A percentile compares a stretch with the other conserved stretches of the same genome.
phyloP scores from a whole-genome alignment of 1,140 invertebrate genomes.

The Zaprionus taronus region DNA sequence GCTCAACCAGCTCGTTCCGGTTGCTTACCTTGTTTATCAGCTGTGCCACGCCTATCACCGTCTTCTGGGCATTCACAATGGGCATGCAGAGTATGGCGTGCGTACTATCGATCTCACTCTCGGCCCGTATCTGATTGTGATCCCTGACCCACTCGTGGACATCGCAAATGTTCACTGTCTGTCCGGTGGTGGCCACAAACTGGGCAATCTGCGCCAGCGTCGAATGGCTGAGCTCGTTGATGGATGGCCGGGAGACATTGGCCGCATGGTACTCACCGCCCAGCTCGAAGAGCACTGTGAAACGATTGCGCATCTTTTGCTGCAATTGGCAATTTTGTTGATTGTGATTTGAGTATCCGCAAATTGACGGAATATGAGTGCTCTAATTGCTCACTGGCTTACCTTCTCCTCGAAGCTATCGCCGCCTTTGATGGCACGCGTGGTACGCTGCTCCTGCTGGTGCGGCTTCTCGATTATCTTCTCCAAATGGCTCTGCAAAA shows the following conservation, averaged over 20 bases:
- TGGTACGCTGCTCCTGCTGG: constrained; percentile 89
- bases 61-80: constrained; percentile 94
- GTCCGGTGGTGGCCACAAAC: constrained; percentile 92
- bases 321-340: constrained; percentile 34
- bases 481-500: constrained; percentile 91
- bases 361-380: constrained; percentile 8
- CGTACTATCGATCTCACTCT: constrained; percentile 87
- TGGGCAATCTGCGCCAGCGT: constrained; percentile 90
- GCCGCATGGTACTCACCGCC: constrained; percentile 85
- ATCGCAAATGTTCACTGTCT: constrained; percentile 93
- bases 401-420: constrained; percentile 89
- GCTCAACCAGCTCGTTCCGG: neutral
- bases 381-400: constrained; percentile 69
- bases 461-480: constrained; percentile 91
- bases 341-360: constrained; percentile 10
- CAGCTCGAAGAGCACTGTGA: constrained; percentile 93
- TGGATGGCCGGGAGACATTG: constrained; percentile 80
- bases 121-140: constrained; percentile 84
- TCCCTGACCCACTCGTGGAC: constrained; percentile 89
- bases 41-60: constrained; percentile 96
- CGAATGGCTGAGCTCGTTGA: constrained; percentile 84
- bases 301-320: constrained; percentile 87
- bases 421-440: constrained; percentile 89
- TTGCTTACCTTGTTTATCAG: constrained; percentile 94
- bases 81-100: constrained; percentile 95